These are phyloP conservation scores for Apocheima hispidaria DNA, from an alignment of 2,888 invertebrate genomes.

Conservation along the genomic window DNA sequence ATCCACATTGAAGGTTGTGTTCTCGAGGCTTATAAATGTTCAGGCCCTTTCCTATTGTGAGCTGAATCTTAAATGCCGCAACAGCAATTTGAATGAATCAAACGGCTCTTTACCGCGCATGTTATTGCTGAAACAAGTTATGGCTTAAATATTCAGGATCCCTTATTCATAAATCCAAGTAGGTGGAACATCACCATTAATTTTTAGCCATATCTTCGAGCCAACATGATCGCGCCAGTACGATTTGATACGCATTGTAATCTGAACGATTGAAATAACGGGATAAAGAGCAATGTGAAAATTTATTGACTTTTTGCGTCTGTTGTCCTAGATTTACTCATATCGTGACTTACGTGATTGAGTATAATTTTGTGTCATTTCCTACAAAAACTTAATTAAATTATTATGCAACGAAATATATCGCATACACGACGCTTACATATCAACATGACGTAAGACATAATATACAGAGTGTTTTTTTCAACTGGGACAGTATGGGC, in stretches of 20 bases:
- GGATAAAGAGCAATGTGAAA: constrained; percentile 31
- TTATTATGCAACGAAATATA: constrained; percentile 35
- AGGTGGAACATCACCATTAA: too few relatives aligned
- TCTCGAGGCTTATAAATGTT: constrained; percentile 52
- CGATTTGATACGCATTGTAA: constrained; percentile 10
- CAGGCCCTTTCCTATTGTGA: constrained; percentile 64
- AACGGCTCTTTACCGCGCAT: constrained; percentile 28
- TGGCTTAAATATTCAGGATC: not conserved
- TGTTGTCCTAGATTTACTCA: constrained; percentile 39
- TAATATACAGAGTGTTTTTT: too few relatives aligned
- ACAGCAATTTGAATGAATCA: constrained; percentile 32
- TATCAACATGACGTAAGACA: constrained; percentile 31
- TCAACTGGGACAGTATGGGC: too few relatives aligned
- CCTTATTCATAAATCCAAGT: not conserved
- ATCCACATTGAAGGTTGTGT: constrained; percentile 61
- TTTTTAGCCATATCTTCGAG: too few relatives aligned
- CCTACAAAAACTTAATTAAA: constrained; percentile 36
- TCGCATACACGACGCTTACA: constrained; percentile 3
- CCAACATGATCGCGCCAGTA: not conserved
- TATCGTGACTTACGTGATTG: constrained; percentile 44
- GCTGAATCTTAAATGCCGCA: constrained; percentile 53
- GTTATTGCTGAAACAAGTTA: constrained; percentile 21
- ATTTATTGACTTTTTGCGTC: constrained; percentile 36
- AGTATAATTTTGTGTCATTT: constrained; percentile 34
- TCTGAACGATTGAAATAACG: constrained; percentile 32